phyloP scores from a whole-genome alignment of 2,888 invertebrate genomes.

The Pheosia gnoma region DNA sequence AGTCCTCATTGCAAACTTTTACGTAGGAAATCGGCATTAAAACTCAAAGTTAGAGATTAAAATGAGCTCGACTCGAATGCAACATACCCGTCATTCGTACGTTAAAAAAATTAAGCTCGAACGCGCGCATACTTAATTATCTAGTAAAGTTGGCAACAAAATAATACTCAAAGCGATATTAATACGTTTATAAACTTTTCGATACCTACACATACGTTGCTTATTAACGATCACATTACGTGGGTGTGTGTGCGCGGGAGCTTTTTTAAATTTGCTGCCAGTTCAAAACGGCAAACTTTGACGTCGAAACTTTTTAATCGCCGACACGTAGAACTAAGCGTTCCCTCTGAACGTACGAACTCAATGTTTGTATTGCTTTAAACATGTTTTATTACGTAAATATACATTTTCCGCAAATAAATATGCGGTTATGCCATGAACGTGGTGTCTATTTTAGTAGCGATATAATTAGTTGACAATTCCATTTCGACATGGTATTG shows the following conservation, averaged over 20 bases:
- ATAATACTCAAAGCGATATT: conserved; percentile 44
- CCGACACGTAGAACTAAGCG: conserved; percentile 57
- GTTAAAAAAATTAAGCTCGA: conserved; percentile 18
- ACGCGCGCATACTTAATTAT: conserved; percentile 38
- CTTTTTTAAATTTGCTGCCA: conserved; percentile 53
- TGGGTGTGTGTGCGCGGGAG: conserved; percentile 25
- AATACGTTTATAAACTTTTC: conserved; percentile 50
- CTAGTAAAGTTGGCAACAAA: conserved; percentile 34
- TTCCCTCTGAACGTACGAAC: conserved; percentile 46
- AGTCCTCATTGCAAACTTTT: conserved; percentile 10
- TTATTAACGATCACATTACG: conserved; percentile 43
- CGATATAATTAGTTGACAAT: too few relatives aligned
- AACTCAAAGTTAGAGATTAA: conserved; percentile 13
- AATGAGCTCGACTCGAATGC: background rate
- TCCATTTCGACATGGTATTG: too few relatives aligned
- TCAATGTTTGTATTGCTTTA: conserved; percentile 42
- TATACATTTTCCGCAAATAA: conserved; percentile 28
- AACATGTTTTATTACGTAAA: conserved; percentile 43
- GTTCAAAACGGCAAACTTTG: conserved; percentile 58
- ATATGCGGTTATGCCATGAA: conserved; percentile 20
- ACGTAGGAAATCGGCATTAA: conserved; percentile 6
- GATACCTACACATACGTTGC: conserved; percentile 40
- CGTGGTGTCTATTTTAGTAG: conserved; percentile 1
- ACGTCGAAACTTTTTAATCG: conserved; percentile 57
- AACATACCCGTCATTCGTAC: conserved; percentile 5